phyloP scores from a whole-genome alignment of 2,113 vertebrate species.

The Cyprinodon variegatus region DNA sequence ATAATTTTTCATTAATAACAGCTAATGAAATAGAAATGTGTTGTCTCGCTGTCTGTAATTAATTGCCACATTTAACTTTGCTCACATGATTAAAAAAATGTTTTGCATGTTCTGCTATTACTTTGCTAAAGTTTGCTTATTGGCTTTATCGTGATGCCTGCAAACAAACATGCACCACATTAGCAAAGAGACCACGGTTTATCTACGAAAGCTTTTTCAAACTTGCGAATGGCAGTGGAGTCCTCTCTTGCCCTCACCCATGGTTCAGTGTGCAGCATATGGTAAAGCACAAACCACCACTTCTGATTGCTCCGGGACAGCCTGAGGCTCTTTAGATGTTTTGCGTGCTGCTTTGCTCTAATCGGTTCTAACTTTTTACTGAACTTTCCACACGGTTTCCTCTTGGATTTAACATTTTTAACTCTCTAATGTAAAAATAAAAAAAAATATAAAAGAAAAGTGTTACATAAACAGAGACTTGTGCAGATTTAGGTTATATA shows the following conservation, averaged over 20 bases:
- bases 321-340: constrained; percentile 9
- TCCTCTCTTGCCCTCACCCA: neutral
- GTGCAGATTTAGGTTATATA: no score
- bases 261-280: neutral
- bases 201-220: neutral
- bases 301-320: constrained; percentile 3
- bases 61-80: neutral
- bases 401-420: neutral
- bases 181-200: neutral
- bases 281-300: constrained; percentile 7
- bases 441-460: neutral
- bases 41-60: no score
- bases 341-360: neutral
- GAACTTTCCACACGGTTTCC: neutral
- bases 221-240: neutral
- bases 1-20: no score
- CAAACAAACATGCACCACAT: neutral
- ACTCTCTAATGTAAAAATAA: neutral
- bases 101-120: neutral
- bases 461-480: neutral
- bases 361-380: neutral
- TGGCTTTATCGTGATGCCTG: neutral
- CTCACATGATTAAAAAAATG: neutral
- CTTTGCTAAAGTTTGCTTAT: neutral
- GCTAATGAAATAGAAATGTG: no score